Base-by-base conservation (phyloP, 2,797 vertebrate species). In the Myotis findleyi region DNA sequence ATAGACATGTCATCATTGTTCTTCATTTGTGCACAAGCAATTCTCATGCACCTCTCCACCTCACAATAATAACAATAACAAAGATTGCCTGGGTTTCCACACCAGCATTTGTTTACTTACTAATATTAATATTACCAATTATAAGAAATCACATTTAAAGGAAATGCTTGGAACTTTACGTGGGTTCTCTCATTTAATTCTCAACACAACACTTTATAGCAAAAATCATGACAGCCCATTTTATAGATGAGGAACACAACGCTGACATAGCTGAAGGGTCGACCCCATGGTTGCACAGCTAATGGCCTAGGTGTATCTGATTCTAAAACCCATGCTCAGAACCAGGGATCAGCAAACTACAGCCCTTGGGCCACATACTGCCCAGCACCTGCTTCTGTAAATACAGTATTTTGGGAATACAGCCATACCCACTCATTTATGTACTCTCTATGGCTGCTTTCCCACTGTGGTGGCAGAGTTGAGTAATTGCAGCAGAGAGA, bases 111-210 rank as follows among this genome's bases (percentile, higher is more conserved):
- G 59, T 33, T 72, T 68, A 73, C 38, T 88, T 38, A 87, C 86
- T 93, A 57, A 79, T 71, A 75, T 57, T 82, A 85, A 68, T 79
- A 92, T 64, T 57, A 91, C 49, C 79, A 62, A 95, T 82, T 76
- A 82, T 59, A 41, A 92, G 13, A 94, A 71, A 85, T 89, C 73
- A 41, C 23, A 73, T 36, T 73, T 62, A 87, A 92, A 36, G 6
- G 16, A 33, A 80, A 69, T n/a, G 33, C 59, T 89, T 73, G 41
- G 72, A 93, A 76, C n/a, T 93, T 53, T 64, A 47, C 9, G 53
- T 88, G 7, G 27, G 76, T 89, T 86, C 68, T 75, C 83, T 92
- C 92, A 47, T 59, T 91, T 82, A 64, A 82, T 66, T 93, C 62
- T 87, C 87, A 87, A 36, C 72, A 41, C 73, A 76, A 66, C 17